phyloP scores from a whole-genome alignment of 2,797 vertebrate species.

The Mormyrus hasselquistii region DNA sequence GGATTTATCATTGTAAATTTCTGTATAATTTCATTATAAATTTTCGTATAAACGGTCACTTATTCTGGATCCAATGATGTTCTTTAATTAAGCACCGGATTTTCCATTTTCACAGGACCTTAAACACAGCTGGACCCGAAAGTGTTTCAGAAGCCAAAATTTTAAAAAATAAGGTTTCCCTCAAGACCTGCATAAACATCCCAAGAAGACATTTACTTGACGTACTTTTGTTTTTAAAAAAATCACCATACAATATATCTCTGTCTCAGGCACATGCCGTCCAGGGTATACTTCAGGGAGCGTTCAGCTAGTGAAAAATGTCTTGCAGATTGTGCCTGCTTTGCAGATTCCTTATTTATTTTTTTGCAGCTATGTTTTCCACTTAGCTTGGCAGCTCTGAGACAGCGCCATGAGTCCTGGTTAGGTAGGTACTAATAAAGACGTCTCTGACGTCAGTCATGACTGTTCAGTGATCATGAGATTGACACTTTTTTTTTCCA shows the following conservation, averaged over 20 bases:
- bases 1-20: neutral
- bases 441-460: neutral
- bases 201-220: neutral
- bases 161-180: neutral
- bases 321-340: neutral
- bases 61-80: neutral
- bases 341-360: slow-evolving; percentile 1
- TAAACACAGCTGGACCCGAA: neutral
- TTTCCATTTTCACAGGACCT: neutral
- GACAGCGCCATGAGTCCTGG: neutral
- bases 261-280: neutral
- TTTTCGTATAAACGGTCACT: neutral
- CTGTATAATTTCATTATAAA: neutral
- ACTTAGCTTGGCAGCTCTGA: neutral
- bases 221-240: neutral
- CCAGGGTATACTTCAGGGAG: slow-evolving; percentile 9
- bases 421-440: neutral
- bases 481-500: neutral
- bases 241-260: neutral
- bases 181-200: neutral
- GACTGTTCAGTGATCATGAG: neutral
- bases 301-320: slow-evolving; percentile 17
- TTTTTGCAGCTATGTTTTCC: neutral
- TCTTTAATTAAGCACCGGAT: neutral
- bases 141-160: neutral